A percentile compares a stretch with the other conserved stretches of the same genome.
phyloP scores from a whole-genome alignment of 30 jellyfish, hydroid and myxozoan species.

The Aurelia aurita complex sp. Pacific region DNA sequence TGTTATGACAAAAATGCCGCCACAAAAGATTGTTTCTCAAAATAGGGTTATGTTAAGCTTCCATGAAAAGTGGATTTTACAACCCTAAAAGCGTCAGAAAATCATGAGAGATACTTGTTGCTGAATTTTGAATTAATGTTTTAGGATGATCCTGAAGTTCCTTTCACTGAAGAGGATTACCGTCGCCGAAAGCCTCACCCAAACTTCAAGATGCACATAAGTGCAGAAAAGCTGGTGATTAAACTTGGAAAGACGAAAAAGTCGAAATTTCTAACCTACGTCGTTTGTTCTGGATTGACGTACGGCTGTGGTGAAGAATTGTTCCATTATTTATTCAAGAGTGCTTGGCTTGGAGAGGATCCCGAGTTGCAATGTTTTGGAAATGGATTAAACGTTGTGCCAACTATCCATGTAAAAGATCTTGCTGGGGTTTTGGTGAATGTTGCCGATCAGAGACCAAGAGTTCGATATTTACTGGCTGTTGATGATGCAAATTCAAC shows the following conservation, averaged over 20 bases:
- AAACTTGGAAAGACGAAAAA: constrained; percentile 91
- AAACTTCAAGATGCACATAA: constrained; percentile 85
- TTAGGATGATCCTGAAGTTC: constrained; percentile 97
- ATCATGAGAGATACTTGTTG: too few relatives aligned
- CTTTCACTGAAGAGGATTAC: constrained; percentile 97
- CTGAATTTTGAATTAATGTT: neutral
- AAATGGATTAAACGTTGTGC: constrained; percentile 82
- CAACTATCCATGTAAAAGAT: constrained; percentile 86
- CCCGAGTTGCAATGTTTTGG: constrained; percentile 84
- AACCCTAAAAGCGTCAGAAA: too few relatives aligned
- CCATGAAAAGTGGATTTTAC: too few relatives aligned
- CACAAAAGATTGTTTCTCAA: too few relatives aligned
- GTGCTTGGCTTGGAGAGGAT: constrained; percentile 94
- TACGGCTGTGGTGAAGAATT: constrained; percentile 95
- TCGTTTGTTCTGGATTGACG: constrained; percentile 89
- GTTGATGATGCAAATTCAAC: constrained; percentile 95
- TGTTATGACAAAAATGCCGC: too few relatives aligned
- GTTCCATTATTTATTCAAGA: constrained; percentile 82
- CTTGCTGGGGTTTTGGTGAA: constrained; percentile 81
- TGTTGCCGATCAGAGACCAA: constrained; percentile 86
- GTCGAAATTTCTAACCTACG: constrained; percentile 81
- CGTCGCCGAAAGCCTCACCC: constrained; percentile 94
- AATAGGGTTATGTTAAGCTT: too few relatives aligned
- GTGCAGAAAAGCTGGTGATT: constrained; percentile 88
- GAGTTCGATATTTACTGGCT: constrained; percentile 87